Conservation (phyloP, 2,888 invertebrate genomes). For the Autographa gamma region DNA sequence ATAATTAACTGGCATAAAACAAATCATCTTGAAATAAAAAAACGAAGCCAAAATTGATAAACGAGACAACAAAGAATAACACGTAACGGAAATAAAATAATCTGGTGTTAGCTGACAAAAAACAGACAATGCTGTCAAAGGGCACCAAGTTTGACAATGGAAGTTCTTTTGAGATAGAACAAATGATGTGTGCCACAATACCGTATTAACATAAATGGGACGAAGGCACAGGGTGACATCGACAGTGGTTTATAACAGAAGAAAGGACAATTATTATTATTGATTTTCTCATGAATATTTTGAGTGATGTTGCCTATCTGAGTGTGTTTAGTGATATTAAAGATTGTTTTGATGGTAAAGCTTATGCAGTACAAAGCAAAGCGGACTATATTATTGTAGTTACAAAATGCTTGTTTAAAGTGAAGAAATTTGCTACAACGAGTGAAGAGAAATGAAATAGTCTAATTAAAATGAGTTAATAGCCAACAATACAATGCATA, state of each 20-base stretch:
- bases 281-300: conserved; percentile 69
- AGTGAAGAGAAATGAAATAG: too few species aligned
- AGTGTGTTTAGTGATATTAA: conserved; percentile 25
- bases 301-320: conserved; percentile 57
- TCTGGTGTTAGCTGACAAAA: conserved; percentile 82
- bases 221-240: conserved; percentile 69
- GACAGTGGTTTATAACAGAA: conserved; percentile 56
- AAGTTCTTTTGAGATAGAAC: conserved; percentile 78
- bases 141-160: conserved; percentile 83
- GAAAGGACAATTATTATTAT: conserved; percentile 69
- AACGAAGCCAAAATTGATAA: conserved; percentile 69
- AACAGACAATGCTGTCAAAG: conserved; percentile 88
- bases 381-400: too few species aligned
- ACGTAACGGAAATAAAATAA: conserved; percentile 88
- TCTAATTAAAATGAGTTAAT: too few species aligned
- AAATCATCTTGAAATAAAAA: conserved; percentile 30
- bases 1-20: conserved; percentile 41
- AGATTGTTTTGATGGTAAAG: conserved; percentile 8
- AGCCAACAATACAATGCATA: too few species aligned
- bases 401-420: too few species aligned
- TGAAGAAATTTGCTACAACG: too few species aligned
- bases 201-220: conserved; percentile 84
- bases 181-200: conserved; percentile 86
- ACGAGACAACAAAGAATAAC: conserved; percentile 79
- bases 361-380: too few species aligned